These are phyloP conservation scores for Drosophila emarginata DNA, from an alignment of 2,888 invertebrate genomes.

Conservation along the genomic window DNA sequence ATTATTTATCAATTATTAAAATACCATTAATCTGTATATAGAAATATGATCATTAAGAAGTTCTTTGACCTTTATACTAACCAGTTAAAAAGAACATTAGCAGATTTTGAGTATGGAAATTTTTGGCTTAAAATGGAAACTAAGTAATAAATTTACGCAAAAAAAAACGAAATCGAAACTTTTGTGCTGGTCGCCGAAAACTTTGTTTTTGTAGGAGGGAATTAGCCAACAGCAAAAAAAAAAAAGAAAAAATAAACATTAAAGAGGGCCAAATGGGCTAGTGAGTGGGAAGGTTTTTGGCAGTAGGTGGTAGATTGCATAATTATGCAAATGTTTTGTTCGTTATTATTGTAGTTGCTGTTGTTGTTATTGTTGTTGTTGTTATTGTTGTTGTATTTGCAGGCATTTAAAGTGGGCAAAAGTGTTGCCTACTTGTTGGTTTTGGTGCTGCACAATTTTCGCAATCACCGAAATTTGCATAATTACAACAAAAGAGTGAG, in stretches of 20 bases:
- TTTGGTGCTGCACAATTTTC: conserved; percentile 60
- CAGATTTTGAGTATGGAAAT: background rate
- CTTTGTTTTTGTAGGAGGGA: background rate
- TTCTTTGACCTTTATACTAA: background rate
- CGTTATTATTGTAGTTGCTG: conserved; percentile 40
- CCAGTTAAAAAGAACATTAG: background rate
- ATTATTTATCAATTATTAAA: too few species aligned
- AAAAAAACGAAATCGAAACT: background rate
- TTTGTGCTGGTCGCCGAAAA: background rate
- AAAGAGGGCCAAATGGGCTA: background rate
- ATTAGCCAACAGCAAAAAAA: background rate
- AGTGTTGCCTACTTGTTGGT: conserved; percentile 72
- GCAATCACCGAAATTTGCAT: conserved; percentile 75
- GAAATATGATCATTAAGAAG: background rate
- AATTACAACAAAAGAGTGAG: conserved; percentile 60
- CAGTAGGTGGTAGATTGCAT: conserved; percentile 70
- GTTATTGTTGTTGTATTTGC: conserved; percentile 47
- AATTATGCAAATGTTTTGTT: conserved; percentile 72
- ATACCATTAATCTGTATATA: background rate
- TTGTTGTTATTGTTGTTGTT: conserved; percentile 47
- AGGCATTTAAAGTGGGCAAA: conserved; percentile 34
- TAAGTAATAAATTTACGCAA: background rate
- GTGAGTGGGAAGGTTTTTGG: conserved; percentile 22
- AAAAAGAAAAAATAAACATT: background rate
- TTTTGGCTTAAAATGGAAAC: background rate